Percentiles rank a stretch among this genome's conserved stretches.
Evolutionary conservation across 1,140 invertebrate species (phyloP).

Genomic region (Lycorma delicatula): DNA sequence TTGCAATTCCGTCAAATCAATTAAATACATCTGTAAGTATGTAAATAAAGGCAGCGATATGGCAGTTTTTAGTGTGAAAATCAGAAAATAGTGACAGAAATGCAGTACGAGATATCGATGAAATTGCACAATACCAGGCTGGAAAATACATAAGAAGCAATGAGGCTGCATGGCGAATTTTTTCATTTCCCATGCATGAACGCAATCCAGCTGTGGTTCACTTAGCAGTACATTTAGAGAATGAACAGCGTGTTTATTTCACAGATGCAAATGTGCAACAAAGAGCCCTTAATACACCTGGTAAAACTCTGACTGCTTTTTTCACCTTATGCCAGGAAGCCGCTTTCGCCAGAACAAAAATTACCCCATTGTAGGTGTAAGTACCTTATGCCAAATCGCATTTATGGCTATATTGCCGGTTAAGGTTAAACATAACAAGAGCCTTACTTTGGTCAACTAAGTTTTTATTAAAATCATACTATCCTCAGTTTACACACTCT

Average conservation of each 20-base stretch:
- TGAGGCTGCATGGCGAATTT: conserved; percentile 39
- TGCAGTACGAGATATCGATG: conserved; percentile 17
- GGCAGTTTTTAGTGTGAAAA: conserved; percentile 34
- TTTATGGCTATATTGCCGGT: too few species aligned
- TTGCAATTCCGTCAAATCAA: conserved; percentile 11
- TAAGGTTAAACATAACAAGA: too few species aligned
- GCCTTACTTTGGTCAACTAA: too few species aligned
- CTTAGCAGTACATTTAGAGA: conserved; percentile 36
- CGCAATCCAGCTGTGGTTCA: conserved; percentile 35
- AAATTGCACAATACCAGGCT: conserved; percentile 34
- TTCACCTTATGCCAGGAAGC: conserved; percentile 28
- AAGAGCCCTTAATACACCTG: conserved; percentile 10
- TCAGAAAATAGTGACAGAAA: too few species aligned
- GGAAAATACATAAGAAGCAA: conserved; percentile 37
- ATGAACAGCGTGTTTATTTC: conserved; percentile 29
- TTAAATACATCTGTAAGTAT: conserved; percentile 34
- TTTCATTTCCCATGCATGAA: conserved; percentile 34
- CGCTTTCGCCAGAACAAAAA: conserved; percentile 32
- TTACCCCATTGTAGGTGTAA: too few species aligned
- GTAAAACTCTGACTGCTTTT: conserved; percentile 34
- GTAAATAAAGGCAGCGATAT: conserved; percentile 32
- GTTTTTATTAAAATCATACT: too few species aligned
- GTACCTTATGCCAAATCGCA: too few species aligned
- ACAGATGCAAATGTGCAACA: conserved; percentile 15
- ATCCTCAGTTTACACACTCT: too few species aligned